Evolutionary conservation across 2,888 invertebrate species (phyloP), one percentile per base, ranked within the genome.

Genomic region (Anaspis maculata): DNA sequence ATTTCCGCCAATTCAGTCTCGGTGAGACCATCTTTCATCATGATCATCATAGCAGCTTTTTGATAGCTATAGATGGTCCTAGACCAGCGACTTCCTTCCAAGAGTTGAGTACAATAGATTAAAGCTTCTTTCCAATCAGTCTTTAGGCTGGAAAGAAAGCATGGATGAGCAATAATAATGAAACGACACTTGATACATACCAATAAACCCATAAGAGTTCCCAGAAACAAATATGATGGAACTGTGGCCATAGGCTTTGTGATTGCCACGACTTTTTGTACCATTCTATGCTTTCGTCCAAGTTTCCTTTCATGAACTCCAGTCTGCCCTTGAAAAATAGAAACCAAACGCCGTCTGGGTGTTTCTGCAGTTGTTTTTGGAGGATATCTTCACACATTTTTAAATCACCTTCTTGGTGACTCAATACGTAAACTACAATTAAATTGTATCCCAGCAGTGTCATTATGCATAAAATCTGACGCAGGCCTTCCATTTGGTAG

Each of bases 221-320:
- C 95, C 95, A 96, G 60, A 79, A 91, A 62, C 92, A 91, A 3
- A 94, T 66, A 58, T 94, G 90, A 58, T 90, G 89, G 62, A 95
- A 90, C 62, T 94, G 92, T 1, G 79, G 77, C 89, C 92, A 94
- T 26, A 84, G 71, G 39, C 77, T 68, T 57, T 92, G 91, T 2
- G 85, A 85, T 41, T 77, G 74, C 69, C 89, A 83, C 0, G 90
- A 88, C 46, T 74, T 77, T 39, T 77, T 77, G 67, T 92, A 92
- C 68, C 81, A 87, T 9, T 66, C 61, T 23, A 85, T 72, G 9
- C 86, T 81, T 15, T 74, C 70, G 12, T 77, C 74, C 25, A 89
- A 68, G 55, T 83, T 75, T 0, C 90, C 90, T 40, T 76, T 76
- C 56, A 92, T 76, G 52, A 91, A 77, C 57, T 90, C 83, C 23